phyloP scores from a whole-genome alignment of 2,113 vertebrate species.

The Tetrax tetrax region DNA sequence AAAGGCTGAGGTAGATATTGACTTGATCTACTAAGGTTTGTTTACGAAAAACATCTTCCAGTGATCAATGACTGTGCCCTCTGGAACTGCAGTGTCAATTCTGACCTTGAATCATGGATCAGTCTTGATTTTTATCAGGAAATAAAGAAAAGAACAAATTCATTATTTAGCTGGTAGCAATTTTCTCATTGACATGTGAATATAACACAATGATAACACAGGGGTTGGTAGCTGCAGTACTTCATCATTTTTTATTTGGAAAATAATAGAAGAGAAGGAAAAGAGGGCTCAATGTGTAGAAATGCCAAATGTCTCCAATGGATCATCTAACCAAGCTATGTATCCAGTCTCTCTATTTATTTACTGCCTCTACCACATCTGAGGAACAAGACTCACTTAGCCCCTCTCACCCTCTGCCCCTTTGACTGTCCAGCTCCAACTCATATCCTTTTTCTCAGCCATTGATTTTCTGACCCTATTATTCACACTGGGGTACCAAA shows the following conservation, averaged over 20 bases:
- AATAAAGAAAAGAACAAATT: background rate
- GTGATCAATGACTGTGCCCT: slow-evolving; percentile 38
- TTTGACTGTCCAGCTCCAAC: background rate
- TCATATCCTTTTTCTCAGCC: background rate
- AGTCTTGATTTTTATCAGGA: slow-evolving; percentile 5
- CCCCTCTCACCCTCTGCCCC: background rate
- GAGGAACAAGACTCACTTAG: background rate
- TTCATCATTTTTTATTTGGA: background rate
- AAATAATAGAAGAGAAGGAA: background rate
- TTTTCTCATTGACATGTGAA: background rate
- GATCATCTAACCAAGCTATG: background rate
- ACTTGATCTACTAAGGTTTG: slow-evolving; percentile 7
- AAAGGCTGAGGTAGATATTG: slow-evolving; percentile 44
- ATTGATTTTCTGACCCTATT: background rate
- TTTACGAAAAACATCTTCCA: slow-evolving; percentile 16
- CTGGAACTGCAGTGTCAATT: slow-evolving; percentile 24
- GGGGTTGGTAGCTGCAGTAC: background rate
- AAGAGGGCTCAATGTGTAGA: background rate
- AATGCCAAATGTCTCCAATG: background rate
- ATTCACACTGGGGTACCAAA: background rate
- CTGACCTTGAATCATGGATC: slow-evolving; percentile 31
- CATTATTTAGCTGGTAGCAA: background rate
- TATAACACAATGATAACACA: background rate
- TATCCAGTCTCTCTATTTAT: background rate
- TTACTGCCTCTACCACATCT: background rate